Conservation (phyloP, 2,888 invertebrate genomes). For the Ormyrus pomaceus region DNA sequence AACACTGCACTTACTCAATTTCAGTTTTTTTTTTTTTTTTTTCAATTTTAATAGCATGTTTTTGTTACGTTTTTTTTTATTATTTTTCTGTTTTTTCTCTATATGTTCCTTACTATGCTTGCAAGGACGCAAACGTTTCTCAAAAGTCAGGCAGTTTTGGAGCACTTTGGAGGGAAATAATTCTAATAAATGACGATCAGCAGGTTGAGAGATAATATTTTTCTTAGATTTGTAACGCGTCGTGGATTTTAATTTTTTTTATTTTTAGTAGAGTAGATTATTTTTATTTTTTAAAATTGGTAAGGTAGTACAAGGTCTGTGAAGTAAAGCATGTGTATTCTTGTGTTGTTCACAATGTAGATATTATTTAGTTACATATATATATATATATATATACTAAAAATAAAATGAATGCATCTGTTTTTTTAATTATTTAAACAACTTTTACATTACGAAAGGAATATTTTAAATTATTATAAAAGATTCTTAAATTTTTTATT, state of each 20-base stretch:
- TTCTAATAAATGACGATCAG: constrained; percentile 63
- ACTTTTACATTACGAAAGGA: too few relatives aligned
- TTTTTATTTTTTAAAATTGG: not conserved
- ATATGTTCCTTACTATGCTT: constrained; percentile 59
- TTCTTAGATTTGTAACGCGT: not conserved
- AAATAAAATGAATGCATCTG: too few relatives aligned
- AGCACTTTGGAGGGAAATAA: constrained; percentile 74
- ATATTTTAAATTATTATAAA: too few relatives aligned
- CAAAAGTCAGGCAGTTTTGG: constrained; percentile 75
- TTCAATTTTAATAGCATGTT: not conserved
- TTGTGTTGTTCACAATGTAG: not conserved
- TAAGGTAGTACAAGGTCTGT: too few relatives aligned
- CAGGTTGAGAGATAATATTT: constrained; percentile 48
- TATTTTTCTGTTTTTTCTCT: constrained; percentile 48
- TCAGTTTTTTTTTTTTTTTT: constrained; percentile 28
- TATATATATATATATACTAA: too few relatives aligned
- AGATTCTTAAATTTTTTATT: too few relatives aligned
- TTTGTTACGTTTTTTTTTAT: constrained; percentile 40
- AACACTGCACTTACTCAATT: constrained; percentile 27
- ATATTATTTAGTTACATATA: too few relatives aligned
- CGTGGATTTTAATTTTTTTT: not conserved
- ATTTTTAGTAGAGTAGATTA: constrained; percentile 40
- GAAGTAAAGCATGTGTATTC: not conserved
- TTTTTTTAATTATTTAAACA: too few relatives aligned
- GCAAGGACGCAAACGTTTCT: constrained; percentile 74